Conservation (phyloP, 2,797 vertebrate species). For the Alcedo quadribrachys region DNA sequence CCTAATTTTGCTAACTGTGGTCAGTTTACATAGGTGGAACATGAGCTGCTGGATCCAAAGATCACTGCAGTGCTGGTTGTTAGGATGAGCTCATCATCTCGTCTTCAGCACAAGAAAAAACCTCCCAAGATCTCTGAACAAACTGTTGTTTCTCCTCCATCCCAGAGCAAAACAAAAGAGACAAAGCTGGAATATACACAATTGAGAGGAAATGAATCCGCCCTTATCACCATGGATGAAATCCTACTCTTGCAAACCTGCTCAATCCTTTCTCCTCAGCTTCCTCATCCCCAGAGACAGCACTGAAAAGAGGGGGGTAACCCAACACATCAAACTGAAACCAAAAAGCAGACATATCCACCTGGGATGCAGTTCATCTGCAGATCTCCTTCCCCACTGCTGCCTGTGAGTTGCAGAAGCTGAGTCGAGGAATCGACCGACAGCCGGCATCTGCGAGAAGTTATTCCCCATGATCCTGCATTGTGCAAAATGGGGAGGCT, state of each 20-base stretch:
- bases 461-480: constrained; percentile 18
- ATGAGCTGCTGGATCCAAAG: not conserved
- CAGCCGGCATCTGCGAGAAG: not conserved
- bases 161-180: not conserved
- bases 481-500: constrained; percentile 44
- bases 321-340: not conserved
- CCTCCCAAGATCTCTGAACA: not conserved
- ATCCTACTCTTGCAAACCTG: not conserved
- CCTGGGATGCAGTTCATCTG: constrained; percentile 76
- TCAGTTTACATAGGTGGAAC: not conserved
- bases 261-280: not conserved
- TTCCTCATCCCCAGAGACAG: not conserved
- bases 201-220: not conserved
- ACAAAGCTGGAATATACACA: not conserved
- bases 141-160: not conserved
- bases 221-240: not conserved
- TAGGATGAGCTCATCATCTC: not conserved
- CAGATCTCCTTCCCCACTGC: constrained; percentile 45
- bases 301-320: not conserved
- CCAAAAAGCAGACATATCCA: constrained; percentile 32
- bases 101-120: not conserved
- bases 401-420: not conserved
- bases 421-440: not conserved
- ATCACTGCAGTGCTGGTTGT: accelerated
- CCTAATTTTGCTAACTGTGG: not conserved